These are phyloP conservation scores for Druon quercuslanigerum DNA, from an alignment of 1,140 invertebrate species.

Conservation along the genomic window DNA sequence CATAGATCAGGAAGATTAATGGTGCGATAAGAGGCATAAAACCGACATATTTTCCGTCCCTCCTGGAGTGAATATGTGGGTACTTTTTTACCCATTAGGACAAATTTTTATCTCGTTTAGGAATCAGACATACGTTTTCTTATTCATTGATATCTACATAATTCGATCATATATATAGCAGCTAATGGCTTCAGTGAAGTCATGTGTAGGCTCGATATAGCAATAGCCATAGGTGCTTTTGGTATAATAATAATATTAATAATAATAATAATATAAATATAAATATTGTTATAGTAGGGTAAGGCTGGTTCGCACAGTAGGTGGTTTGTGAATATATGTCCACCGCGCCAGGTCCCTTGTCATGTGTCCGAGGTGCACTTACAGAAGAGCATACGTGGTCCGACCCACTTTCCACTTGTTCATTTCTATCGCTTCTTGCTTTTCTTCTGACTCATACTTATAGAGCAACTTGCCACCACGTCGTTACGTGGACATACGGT, in stretches of 20 bases:
- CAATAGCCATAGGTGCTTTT: neutral
- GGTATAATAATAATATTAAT: too few species aligned
- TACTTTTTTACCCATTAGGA: conserved; percentile 28
- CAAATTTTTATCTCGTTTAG: neutral
- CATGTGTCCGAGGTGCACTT: conserved; percentile 32
- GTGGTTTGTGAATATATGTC: neutral
- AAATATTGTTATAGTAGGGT: neutral
- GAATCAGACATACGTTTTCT: neutral
- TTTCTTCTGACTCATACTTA: conserved; percentile 23
- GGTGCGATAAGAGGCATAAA: conserved; percentile 27
- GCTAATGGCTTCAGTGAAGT: neutral
- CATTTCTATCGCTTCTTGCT: conserved; percentile 3
- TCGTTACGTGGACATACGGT: conserved; percentile 27
- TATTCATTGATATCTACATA: neutral
- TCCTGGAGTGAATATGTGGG: neutral
- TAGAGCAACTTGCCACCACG: conserved; percentile 2
- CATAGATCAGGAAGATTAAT: conserved; percentile 30
- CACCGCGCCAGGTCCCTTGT: neutral
- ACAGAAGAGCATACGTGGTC: conserved; percentile 52
- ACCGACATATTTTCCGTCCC: conserved; percentile 7
- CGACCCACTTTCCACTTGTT: conserved; percentile 54
- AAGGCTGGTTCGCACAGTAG: neutral
- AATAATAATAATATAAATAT: too few species aligned
- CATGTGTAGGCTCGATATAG: neutral
- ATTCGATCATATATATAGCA: neutral